Evolutionary conservation across 2,797 vertebrate genomes (phyloP), one percentile per base, ranked within the genome.

Genomic region (Epinephelus awoara): DNA sequence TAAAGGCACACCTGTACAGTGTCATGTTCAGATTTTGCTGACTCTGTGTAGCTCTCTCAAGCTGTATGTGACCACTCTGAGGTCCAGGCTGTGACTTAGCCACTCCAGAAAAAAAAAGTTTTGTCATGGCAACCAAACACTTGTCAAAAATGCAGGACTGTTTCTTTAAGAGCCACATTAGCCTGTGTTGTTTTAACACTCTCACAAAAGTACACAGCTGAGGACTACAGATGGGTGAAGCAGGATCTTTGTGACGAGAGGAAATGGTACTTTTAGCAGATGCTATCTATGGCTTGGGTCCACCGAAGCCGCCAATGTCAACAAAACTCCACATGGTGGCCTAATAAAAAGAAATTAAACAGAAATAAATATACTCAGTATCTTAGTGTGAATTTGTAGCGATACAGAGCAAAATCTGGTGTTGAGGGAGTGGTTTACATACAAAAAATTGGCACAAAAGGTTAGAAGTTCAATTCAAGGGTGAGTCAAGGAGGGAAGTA

Each of bases 371-470:
- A 61, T 1, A 8, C 8, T 3, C 34, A 42, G 10, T 29, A 29
- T 25, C 21, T 40, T 5, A n/a, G 42, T 2, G 1, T 6, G 6
- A 29, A 46, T 42, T 23, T 25, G 49, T 1, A 38, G 8, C 0
- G 1, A 38, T 19, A 50, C 1, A 63, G 6, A 65, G 23, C 27
- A 2, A 57, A 0, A 1, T n/a, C 15, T 49, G 6, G 1, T 7
- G n/a, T 18, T 56, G 47, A 75, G 51, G 65, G 12, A 64, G 25
- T 10, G 3, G 49, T 46, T 52, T 55, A 11, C 6, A 29, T 29
- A 47, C 57, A 44, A 64, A 57, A 74, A 73, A 70, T 3, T 9
- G 11, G 27, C 19, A 76, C 61, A 71, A 77, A 77, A 74, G 66
- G 73, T 75, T 52, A 51, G 9, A 67, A 73, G 58, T 65, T 77